phyloP scores from a whole-genome alignment of 2,888 invertebrate genomes.

The Synergus laeviventris region DNA sequence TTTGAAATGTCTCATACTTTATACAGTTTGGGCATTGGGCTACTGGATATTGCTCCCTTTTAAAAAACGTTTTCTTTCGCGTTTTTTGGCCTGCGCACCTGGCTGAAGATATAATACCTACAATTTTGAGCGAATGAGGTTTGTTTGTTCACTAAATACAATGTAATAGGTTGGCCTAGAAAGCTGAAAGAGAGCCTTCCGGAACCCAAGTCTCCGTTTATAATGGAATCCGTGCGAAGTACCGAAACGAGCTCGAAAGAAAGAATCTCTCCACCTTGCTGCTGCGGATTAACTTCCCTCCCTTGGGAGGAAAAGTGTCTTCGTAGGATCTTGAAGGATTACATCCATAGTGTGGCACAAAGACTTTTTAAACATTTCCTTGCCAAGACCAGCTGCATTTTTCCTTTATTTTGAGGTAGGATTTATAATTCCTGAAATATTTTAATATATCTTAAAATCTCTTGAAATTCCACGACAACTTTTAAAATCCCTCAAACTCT shows the following conservation, averaged over 20 bases:
- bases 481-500: too few species aligned
- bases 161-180: not conserved
- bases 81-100: not conserved
- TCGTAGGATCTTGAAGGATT: constrained; percentile 7
- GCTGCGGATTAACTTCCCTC: constrained; percentile 44
- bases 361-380: constrained; percentile 49
- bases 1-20: too few species aligned
- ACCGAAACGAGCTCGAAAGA: too few species aligned
- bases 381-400: too few species aligned
- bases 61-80: too few species aligned
- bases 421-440: too few species aligned
- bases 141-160: constrained; percentile 21
- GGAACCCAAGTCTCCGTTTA: not conserved
- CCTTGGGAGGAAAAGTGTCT: constrained; percentile 35
- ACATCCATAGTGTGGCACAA: constrained; percentile 42
- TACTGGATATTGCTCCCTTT: too few species aligned
- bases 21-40: too few species aligned
- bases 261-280: constrained; percentile 38
- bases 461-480: too few species aligned
- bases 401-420: too few species aligned
- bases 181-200: not conserved
- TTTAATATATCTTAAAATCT: too few species aligned
- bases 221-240: constrained; percentile 51
- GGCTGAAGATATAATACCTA: constrained; percentile 3
- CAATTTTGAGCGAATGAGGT: constrained; percentile 3